phyloP scores from a whole-genome alignment of 2,888 invertebrate species.

The Cantharis nigra region DNA sequence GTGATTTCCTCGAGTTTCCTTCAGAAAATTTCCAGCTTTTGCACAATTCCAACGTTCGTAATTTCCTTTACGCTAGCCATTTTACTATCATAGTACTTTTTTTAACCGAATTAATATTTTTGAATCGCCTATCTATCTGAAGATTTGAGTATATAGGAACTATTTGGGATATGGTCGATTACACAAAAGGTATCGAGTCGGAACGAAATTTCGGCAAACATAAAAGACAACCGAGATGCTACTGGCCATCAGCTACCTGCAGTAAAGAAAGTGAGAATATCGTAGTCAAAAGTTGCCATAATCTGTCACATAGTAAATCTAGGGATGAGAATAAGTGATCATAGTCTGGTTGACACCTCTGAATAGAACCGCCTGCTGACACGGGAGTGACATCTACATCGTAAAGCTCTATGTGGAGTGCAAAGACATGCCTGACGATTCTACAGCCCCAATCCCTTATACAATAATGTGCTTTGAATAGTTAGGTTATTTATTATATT shows the following conservation, averaged over 20 bases:
- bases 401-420: conserved; percentile 49
- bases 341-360: conserved; percentile 51
- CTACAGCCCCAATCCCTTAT: conserved; percentile 15
- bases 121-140: background rate
- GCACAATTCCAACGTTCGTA: conserved; percentile 33
- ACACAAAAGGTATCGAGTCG: background rate
- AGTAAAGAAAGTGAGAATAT: conserved; percentile 32
- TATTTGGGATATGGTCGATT: background rate
- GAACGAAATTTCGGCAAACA: conserved; percentile 40
- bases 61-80: conserved; percentile 3
- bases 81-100: background rate
- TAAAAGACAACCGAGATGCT: conserved; percentile 44
- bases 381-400: conserved; percentile 50
- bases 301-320: conserved; percentile 33
- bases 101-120: background rate
- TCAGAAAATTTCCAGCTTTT: conserved; percentile 39
- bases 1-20: conserved; percentile 45
- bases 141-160: background rate
- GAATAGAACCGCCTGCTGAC: conserved; percentile 50
- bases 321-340: conserved; percentile 51
- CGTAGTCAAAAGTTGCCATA: background rate
- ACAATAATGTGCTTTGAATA: conserved; percentile 22
- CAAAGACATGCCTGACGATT: conserved; percentile 42
- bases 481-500: conserved; percentile 5
- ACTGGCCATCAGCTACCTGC: conserved; percentile 37